Base-by-base conservation (phyloP, 1,140 invertebrate genomes). In the Ptiloglossa arizonensis region DNA sequence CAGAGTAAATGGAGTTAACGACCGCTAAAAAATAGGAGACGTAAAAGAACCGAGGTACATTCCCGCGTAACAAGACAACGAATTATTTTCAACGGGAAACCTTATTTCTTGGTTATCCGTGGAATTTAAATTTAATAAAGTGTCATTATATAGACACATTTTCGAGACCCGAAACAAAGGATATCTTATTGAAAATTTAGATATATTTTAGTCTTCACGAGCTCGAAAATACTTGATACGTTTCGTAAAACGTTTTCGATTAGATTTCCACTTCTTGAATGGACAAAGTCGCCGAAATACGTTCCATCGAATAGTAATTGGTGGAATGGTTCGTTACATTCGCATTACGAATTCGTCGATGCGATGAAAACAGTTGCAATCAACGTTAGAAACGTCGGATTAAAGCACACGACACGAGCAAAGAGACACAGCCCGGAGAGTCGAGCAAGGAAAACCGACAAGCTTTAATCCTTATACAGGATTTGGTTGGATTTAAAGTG, bases 1-100 rank as follows among this genome's bases (percentile, higher is more conserved):
- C 24, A 15, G 15, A n/a, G 54, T 44, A 79, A 74, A 79, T 38
- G 78, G 72, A 80, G 72, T 80, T 80, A 79, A 79, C 71, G 78
- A 60, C 48, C 56, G 57, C 60, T 57, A 17, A 79, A 76, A 62
- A 63, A 57, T 64, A 38, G 5, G 52, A 73, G 57, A 71, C 38
- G 19, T n/a, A 24, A 22, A 63, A 62, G 41, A 27, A 27, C 6
- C n/a, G 70, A 32, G 27, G 1, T 5, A 68, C 19, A 59, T 38
- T 57, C 48, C n/a, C n/a, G n/a, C 19, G 15, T 54, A 24, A 56
- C 38, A 27, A 24, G 38, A 38, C 27, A 59, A 68, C 73, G 44
- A 35, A 15, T 24, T 22, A 13, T 32, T 22, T 24, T 57, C 35
- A 24, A 35, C 15, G 4, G 17, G n/a, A 22, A 15, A 22, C 5